Base-by-base conservation (phyloP, 2,888 invertebrate genomes). In the Drosophila siamana region DNA sequence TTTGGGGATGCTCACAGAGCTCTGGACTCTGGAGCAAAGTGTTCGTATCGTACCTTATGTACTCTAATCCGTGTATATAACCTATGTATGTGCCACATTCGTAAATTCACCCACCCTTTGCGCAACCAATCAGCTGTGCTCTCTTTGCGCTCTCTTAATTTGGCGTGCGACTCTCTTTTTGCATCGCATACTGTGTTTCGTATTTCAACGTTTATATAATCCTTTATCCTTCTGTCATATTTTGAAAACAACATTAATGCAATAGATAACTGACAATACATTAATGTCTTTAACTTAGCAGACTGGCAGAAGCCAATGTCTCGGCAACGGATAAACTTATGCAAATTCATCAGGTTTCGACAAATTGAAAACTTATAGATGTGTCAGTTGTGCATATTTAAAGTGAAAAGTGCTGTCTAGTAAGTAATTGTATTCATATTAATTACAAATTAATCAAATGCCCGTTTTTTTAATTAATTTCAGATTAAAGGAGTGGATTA, bases 1-100 rank as follows among this genome's bases (percentile, higher is more conserved):
- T 68, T 88, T 89, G 90, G 88, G 90, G 90, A 89, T 89, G 90
- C 78, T 88, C 69, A 72, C 77, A 78, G 89, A 75, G 68, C 72
- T 82, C 44, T 68, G 11, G 68, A 68, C 74, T 38, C 36, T 13
- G 7, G 7, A 13, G 13, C 13, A 13, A 38, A 36, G 36, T 38
- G 6, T 16, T n/a, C 13, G 22, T 24, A 15, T n/a, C 11, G 15
- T 24, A 15, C 47, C 33, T 6, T 26, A 24, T 38, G 38, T 57
- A 41, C 59, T 41, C 33, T 8, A 7, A 9, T 30, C 55, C 52
- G 13, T 57, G 56, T 24, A 24, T 22, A 26, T 16, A 38, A 16
- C 13, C 51, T 63, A 60, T 64, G 62, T 61, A n/a, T 64, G 62
- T 61, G 33, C 33, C 33, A n/a, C n/a, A 56, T 16, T 57, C 60